These are phyloP conservation scores for Archips xylosteana DNA, from an alignment of 2,888 invertebrate species.

Conservation along the genomic window DNA sequence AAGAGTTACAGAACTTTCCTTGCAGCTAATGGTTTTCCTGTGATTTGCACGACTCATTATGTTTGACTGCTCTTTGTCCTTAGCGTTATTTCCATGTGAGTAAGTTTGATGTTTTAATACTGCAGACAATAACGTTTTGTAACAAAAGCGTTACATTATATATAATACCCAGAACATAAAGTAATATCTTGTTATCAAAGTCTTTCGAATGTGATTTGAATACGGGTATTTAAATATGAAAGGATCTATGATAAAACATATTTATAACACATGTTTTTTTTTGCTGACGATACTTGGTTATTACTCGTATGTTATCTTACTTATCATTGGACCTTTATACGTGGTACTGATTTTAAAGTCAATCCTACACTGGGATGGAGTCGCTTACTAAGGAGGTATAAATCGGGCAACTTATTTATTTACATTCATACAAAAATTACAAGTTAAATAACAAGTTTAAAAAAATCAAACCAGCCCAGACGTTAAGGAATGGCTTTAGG, in stretches of 20 bases:
- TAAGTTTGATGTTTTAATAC: constrained; percentile 5
- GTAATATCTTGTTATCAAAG: not conserved
- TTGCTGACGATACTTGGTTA: no score
- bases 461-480: not conserved
- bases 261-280: no score
- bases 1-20: constrained; percentile 11
- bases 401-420: no score
- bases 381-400: no score
- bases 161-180: not conserved
- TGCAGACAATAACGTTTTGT: constrained; percentile 7
- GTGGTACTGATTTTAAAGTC: no score
- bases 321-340: no score
- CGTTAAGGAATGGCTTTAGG: not conserved
- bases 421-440: no score
- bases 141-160: not conserved
- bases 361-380: no score
- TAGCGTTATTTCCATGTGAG: constrained; percentile 9
- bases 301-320: no score
- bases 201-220: no score
- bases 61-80: constrained; percentile 10
- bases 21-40: constrained; percentile 12
- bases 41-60: constrained; percentile 21
- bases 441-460: no score
- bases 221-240: no score
- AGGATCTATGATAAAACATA: not conserved